Base-by-base conservation (phyloP, 2,113 vertebrate genomes). In the Peromyscus leucopus region DNA sequence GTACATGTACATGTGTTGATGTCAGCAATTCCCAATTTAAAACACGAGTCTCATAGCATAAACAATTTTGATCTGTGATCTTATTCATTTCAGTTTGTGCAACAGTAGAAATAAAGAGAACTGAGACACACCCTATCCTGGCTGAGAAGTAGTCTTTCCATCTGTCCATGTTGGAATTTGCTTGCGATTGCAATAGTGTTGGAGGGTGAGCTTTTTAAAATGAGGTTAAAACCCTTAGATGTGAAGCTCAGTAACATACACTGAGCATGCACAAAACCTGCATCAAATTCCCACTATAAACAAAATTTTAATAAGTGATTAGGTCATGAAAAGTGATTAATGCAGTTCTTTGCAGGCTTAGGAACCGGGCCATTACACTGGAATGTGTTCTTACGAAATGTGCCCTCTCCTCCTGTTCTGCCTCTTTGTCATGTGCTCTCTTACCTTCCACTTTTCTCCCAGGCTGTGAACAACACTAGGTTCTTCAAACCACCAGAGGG, bases 31-130 rank as follows among this genome's bases (percentile, higher is more conserved):
- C 26, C 82, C 8, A 22, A 4, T 59, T 85, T 65, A 90, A 91
- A 92, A 93, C 1, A 72, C 3, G 36, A 78, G 24, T 31, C 16
- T 28, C 42, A 33, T 1, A 76, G 79, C n/a, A 17, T n/a, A 59
- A 91, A 67, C 9, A 24, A 2, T 36, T 51, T 42, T 42, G 5
- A 61, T 13, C 65, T 59, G 28, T 71, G 74, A 75, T 59, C 13
- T 48, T 76, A 22, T 39, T 94, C 51, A 84, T 85, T 84, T 94
- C 42, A 59, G 10, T 71, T 89, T 93, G 74, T 83, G 84, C 86
- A 91, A 84, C 48, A 12, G 46, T 17, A 74, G 57, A 93, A 79
- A 42, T 84, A 88, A 76, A 93, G 61, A 93, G 63, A 92, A 90
- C 42, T 55, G 26, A 13, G 87, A 92, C 51, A 55, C 17, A 69